Base-by-base conservation (phyloP, 2,888 invertebrate genomes). In the Eremobia ochroleuca region DNA sequence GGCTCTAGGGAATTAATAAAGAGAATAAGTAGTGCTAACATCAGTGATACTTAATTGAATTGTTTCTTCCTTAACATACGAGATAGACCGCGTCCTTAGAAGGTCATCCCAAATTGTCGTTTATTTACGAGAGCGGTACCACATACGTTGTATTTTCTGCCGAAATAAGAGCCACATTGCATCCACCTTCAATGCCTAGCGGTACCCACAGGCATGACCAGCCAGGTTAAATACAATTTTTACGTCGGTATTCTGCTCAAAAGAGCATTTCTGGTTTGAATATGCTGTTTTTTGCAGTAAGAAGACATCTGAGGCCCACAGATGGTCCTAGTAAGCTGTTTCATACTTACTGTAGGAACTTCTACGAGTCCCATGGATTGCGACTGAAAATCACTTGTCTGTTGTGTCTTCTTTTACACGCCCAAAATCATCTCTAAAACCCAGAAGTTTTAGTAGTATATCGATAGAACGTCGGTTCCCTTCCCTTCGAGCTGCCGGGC, bases 401-500 rank as follows among this genome's bases (percentile, higher is more conserved):
- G 5, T 3, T 8, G 15, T n/a, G 46, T 34, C 8, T n/a, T n/a
- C 21, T 43, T 40, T 28, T 46, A 8, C 31, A 31, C 13, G 31
- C 13, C 21, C 4, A 25, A 46, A 21, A 40, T 40, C 0, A 11
- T 25, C 5, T 65, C 13, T 25, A 31, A 15, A 37, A 31, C 55
- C 13, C 58, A 43, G 6, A 49, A 25, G 11, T 71, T 64, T 62
- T 58, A 34, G 58, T 74, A 34, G 34, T 49, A n/a, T 81, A 85
- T 82, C 82, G 89, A 88, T 85, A 90, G 68, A 75, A 69, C 69
- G 52, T 64, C 40, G 52, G 49, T 69, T 77, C 83, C 55, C 86
- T 21, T 82, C 82, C 75, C 89, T 89, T 5, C 34, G 65, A 55
- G 67, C 71, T 72, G 73, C 37, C 76, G 89, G 80, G 88, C 85